These are phyloP conservation scores for Sarcophaga bullata DNA, from an alignment of 1,140 invertebrate species.

Conservation along the genomic window DNA sequence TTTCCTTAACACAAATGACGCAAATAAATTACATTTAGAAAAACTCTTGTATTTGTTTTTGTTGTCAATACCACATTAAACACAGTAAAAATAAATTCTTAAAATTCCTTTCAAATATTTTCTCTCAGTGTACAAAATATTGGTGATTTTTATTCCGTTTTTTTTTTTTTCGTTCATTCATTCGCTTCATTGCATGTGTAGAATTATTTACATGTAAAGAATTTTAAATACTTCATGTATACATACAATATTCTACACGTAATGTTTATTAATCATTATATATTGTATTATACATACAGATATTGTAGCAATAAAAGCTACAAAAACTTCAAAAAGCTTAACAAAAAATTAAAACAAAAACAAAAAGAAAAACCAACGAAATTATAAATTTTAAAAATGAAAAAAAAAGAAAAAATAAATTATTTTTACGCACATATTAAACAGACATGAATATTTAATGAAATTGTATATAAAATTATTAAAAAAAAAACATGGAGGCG, in stretches of 20 bases:
- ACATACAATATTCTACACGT: conserved; percentile 4
- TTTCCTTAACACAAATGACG: conserved; percentile 5
- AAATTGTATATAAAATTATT: neutral
- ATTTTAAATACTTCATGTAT: neutral
- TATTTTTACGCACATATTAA: neutral
- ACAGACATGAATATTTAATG: neutral
- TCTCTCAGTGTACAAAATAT: too few species aligned
- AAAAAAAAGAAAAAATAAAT: neutral
- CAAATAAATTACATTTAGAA: neutral
- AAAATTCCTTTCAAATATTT: too few species aligned
- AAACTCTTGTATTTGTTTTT: neutral
- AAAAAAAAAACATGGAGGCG: conserved; percentile 11
- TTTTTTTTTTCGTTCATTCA: neutral
- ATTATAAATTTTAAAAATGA: neutral
- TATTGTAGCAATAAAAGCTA: too few species aligned
- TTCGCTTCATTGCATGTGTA: conserved; percentile 8
- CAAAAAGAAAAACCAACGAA: too few species aligned
- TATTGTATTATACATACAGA: too few species aligned
- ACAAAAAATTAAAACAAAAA: too few species aligned
- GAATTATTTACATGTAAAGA: conserved; percentile 12
- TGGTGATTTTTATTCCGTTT: too few species aligned
- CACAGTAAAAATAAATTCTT: too few species aligned
- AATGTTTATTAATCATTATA: neutral
- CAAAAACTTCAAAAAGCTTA: too few species aligned
- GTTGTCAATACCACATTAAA: neutral